Conservation (phyloP, 2,888 invertebrate genomes). For the Macrosiphum euphorbiae region DNA sequence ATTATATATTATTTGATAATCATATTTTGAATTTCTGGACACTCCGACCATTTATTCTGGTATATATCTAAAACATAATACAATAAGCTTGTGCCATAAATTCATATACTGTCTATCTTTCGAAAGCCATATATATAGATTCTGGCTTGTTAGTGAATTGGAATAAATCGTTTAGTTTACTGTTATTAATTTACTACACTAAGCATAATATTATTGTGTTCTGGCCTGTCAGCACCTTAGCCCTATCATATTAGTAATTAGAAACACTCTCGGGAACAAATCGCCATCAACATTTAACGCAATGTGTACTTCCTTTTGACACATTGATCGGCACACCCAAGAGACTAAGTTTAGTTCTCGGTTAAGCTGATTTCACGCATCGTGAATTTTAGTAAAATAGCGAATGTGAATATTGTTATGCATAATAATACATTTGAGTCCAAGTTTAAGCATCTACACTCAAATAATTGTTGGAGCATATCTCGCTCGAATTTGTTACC, state of each 20-base stretch:
- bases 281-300: background rate
- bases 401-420: background rate
- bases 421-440: background rate
- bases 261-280: conserved; percentile 16
- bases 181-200: background rate
- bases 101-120: background rate
- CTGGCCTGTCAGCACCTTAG: background rate
- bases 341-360: background rate
- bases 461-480: background rate
- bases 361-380: conserved; percentile 1
- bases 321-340: conserved; percentile 25
- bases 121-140: background rate
- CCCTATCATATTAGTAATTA: background rate
- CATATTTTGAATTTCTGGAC: background rate
- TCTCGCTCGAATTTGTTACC: background rate
- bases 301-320: conserved; percentile 39
- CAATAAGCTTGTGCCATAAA: background rate
- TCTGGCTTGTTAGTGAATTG: background rate
- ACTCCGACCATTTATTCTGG: background rate
- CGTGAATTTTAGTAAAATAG: background rate
- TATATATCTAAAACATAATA: background rate
- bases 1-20: background rate
- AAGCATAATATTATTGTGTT: background rate
- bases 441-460: background rate
- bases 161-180: background rate